Evolutionary conservation across 2,113 vertebrate species (phyloP).

Genomic region (Oxygymnocypris stewartii): DNA sequence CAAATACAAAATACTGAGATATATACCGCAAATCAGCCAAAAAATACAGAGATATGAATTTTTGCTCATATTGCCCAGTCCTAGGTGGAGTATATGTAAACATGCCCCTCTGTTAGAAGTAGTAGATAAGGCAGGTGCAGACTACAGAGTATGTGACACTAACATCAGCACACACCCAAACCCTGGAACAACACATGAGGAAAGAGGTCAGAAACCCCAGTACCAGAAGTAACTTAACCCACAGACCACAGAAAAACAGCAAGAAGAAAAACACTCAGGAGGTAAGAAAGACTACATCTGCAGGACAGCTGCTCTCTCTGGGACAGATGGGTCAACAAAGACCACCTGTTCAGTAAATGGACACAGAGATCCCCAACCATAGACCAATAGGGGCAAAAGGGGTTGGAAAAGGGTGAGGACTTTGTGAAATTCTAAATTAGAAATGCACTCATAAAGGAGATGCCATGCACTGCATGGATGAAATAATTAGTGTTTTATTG

Average conservation of each 20-base stretch:
- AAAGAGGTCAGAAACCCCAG: constrained; percentile 28
- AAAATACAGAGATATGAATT: too few species aligned
- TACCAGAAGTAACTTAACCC: constrained; percentile 33
- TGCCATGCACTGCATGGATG: neutral
- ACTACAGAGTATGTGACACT: neutral
- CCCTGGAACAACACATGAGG: neutral
- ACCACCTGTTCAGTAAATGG: constrained; percentile 55
- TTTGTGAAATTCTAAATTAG: neutral
- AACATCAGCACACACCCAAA: neutral
- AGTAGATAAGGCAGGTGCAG: neutral
- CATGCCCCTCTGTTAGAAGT: neutral
- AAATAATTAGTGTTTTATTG: neutral
- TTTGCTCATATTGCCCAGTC: too few species aligned
- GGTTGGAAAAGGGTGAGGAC: neutral
- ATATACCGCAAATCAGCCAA: too few species aligned
- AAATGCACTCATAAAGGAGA: neutral
- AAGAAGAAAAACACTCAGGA: constrained; percentile 20
- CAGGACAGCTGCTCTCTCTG: constrained; percentile 52
- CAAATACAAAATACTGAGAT: too few species aligned
- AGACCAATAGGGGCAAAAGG: neutral
- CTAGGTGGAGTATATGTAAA: neutral
- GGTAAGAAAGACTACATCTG: neutral
- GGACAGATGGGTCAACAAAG: constrained; percentile 56
- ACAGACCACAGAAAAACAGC: constrained; percentile 15
- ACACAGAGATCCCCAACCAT: constrained; percentile 23